A percentile compares a stretch with the other conserved stretches of the same genome.
These are phyloP conservation scores for Myotis brandtii DNA, from an alignment of 2,113 vertebrate genomes.

Conservation along the genomic window DNA sequence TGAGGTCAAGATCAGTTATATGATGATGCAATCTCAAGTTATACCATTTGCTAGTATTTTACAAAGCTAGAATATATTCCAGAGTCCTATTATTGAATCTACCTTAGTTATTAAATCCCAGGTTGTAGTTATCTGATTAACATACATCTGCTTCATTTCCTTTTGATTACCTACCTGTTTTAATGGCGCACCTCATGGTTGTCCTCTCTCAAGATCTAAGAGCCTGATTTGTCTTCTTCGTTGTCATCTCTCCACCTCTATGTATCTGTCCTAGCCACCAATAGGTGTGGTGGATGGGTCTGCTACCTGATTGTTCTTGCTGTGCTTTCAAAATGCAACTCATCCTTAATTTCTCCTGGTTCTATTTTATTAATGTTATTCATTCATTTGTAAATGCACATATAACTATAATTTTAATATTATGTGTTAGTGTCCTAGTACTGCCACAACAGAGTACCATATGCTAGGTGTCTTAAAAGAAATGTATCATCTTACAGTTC, in stretches of 20 bases:
- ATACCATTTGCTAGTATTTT: neutral
- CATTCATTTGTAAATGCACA: neutral
- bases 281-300: neutral
- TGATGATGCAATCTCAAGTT: neutral
- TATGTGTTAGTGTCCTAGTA: neutral
- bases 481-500: neutral
- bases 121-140: neutral
- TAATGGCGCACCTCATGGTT: neutral
- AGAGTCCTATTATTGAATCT: neutral
- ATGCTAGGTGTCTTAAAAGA: neutral
- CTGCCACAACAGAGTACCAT: neutral
- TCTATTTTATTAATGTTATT: neutral
- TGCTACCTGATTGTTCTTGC: neutral
- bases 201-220: rapidly evolving
- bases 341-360: neutral
- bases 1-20: neutral
- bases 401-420: neutral
- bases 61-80: neutral
- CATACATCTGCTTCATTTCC: neutral
- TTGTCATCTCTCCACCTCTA: neutral
- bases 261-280: neutral
- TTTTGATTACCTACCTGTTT: neutral
- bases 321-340: neutral
- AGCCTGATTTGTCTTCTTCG: neutral
- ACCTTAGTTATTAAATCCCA: neutral